phyloP scores from a whole-genome alignment of 1,140 invertebrate species.

The Amyelois transitella region DNA sequence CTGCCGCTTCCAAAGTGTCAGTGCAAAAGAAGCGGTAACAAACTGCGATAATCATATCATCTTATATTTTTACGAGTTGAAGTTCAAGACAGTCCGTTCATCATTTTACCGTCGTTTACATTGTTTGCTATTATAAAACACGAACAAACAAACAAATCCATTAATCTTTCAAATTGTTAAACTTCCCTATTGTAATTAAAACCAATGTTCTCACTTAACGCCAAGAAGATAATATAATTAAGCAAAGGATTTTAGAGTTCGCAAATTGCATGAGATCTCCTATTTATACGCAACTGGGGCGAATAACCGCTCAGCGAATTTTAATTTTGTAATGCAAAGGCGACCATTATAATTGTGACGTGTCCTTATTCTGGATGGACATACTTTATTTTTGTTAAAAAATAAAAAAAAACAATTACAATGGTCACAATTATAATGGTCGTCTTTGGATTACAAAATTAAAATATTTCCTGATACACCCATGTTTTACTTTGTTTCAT shows the following conservation, averaged over 20 bases:
- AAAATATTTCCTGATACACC: too few relatives aligned
- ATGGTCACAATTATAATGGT: too few relatives aligned
- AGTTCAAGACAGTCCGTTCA: too few relatives aligned
- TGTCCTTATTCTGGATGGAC: constrained; percentile 13
- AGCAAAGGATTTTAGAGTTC: constrained; percentile 41
- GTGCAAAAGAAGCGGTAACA: too few relatives aligned
- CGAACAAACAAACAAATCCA: constrained; percentile 3
- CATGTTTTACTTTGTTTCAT: too few relatives aligned
- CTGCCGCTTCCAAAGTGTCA: too few relatives aligned
- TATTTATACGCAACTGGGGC: constrained; percentile 39
- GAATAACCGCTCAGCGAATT: constrained; percentile 41
- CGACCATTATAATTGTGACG: constrained; percentile 29
- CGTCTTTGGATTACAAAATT: too few relatives aligned
- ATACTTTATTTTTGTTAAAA: too few relatives aligned
- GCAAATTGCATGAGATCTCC: constrained; percentile 42
- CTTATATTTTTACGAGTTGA: too few relatives aligned
- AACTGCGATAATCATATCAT: too few relatives aligned
- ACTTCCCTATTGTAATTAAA: constrained; percentile 26
- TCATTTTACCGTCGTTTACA: too few relatives aligned
- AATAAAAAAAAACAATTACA: too few relatives aligned
- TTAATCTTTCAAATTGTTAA: constrained; percentile 6
- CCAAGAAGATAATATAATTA: constrained; percentile 44
- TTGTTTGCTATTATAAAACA: constrained; percentile 1
- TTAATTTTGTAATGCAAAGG: constrained; percentile 46
- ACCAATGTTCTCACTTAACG: constrained; percentile 26